Evolutionary conservation across 2,888 invertebrate genomes (phyloP).

Genomic region (Carabus problematicus): DNA sequence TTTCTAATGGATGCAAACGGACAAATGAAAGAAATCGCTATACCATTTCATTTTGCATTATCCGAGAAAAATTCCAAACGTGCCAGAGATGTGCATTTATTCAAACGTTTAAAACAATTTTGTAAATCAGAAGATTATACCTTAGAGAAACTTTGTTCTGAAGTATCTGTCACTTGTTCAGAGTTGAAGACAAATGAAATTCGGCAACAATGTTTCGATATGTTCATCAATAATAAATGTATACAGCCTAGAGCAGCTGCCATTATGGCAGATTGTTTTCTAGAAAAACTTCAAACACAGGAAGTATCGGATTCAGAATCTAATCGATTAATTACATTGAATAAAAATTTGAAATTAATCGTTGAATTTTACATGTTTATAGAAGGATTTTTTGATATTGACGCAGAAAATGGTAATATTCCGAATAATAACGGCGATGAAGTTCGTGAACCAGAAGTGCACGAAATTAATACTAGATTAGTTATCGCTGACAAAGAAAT

Average conservation of each 20-base stretch:
- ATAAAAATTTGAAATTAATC: slow-evolving; percentile 52
- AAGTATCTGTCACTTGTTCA: slow-evolving; percentile 65
- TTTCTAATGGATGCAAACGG: slow-evolving; percentile 85
- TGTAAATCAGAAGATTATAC: slow-evolving; percentile 66
- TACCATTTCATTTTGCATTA: slow-evolving; percentile 91
- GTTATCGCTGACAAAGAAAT: slow-evolving; percentile 65
- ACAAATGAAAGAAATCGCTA: slow-evolving; percentile 78
- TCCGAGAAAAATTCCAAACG: slow-evolving; percentile 87
- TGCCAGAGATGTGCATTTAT: slow-evolving; percentile 85
- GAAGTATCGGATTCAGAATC: slow-evolving; percentile 50
- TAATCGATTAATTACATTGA: slow-evolving; percentile 51
- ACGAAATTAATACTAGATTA: slow-evolving; percentile 47
- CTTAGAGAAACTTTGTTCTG: slow-evolving; percentile 62
- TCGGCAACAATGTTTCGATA: slow-evolving; percentile 74
- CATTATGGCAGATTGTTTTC: slow-evolving; percentile 60
- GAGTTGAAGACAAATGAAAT: slow-evolving; percentile 77
- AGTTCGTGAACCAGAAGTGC: slow-evolving; percentile 39
- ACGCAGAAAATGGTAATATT: slow-evolving; percentile 51
- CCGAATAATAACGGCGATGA: slow-evolving; percentile 30
- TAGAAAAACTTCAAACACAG: slow-evolving; percentile 53
- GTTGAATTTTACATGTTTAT: slow-evolving; percentile 52
- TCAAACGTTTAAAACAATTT: slow-evolving; percentile 76
- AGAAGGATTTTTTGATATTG: slow-evolving; percentile 45
- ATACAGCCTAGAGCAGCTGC: slow-evolving; percentile 68
- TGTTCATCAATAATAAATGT: slow-evolving; percentile 71